Evolutionary conservation across 2,888 invertebrate species (phyloP).

Genomic region (Cephonodes hylas): DNA sequence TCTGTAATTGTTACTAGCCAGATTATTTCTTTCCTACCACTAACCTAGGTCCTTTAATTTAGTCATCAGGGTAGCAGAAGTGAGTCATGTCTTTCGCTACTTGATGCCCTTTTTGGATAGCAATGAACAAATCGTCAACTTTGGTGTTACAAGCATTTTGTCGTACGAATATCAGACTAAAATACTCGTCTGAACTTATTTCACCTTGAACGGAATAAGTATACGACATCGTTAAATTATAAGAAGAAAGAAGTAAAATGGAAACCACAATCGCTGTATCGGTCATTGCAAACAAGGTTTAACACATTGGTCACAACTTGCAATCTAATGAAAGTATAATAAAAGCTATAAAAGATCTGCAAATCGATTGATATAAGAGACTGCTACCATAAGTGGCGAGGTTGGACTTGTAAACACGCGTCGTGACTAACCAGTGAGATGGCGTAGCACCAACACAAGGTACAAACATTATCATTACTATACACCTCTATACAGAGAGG

Average conservation of each 20-base stretch:
- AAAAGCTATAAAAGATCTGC: not conserved
- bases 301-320: not conserved
- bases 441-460: not conserved
- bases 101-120: no score
- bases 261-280: not conserved
- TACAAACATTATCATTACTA: conserved; percentile 6
- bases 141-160: no score
- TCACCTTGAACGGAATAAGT: not conserved
- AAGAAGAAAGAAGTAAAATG: not conserved
- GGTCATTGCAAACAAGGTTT: not conserved
- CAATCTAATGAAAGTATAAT: not conserved
- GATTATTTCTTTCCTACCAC: no score
- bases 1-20: no score
- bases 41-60: no score
- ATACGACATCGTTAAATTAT: not conserved
- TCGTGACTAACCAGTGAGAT: conserved; percentile 3
- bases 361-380: not conserved
- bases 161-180: no score
- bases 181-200: no score
- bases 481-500: not conserved
- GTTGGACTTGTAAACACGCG: not conserved
- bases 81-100: no score
- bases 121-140: no score
- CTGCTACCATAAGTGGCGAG: conserved; percentile 1
- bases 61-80: no score